Percentiles rank a stretch among this genome's conserved stretches.
phyloP scores from a whole-genome alignment of 1,140 invertebrate genomes.

The Nasonia vitripennis region DNA sequence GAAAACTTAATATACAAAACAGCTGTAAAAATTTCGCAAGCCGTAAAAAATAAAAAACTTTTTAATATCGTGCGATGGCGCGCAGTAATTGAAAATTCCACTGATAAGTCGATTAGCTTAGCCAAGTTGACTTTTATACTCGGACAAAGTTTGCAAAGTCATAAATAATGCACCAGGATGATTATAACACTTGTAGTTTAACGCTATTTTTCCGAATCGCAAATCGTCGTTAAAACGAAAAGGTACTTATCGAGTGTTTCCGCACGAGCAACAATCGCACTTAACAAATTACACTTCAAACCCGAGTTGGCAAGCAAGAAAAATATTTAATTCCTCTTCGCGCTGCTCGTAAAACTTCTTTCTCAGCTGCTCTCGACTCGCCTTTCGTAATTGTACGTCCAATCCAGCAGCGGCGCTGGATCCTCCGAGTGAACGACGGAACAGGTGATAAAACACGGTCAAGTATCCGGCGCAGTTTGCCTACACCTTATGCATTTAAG shows the following conservation, averaged over 20 bases:
- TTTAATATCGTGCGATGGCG: neutral
- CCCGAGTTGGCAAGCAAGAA: too few relatives aligned
- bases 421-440: neutral
- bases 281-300: too few relatives aligned
- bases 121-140: neutral
- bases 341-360: neutral
- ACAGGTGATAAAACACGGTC: slow-evolving; percentile 13
- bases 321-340: neutral
- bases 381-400: neutral
- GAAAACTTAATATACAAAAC: neutral
- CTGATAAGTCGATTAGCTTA: neutral
- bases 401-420: neutral
- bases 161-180: neutral
- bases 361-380: neutral
- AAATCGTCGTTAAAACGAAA: neutral
- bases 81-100: neutral
- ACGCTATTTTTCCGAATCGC: neutral
- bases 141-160: neutral
- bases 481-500: slow-evolving; percentile 8
- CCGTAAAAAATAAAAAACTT: neutral
- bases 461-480: neutral
- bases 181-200: neutral
- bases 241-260: neutral
- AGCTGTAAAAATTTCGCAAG: neutral
- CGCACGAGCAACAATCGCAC: too few relatives aligned